phyloP scores from a whole-genome alignment of 2,113 vertebrate genomes.

The Ornithorhynchus anatinus region DNA sequence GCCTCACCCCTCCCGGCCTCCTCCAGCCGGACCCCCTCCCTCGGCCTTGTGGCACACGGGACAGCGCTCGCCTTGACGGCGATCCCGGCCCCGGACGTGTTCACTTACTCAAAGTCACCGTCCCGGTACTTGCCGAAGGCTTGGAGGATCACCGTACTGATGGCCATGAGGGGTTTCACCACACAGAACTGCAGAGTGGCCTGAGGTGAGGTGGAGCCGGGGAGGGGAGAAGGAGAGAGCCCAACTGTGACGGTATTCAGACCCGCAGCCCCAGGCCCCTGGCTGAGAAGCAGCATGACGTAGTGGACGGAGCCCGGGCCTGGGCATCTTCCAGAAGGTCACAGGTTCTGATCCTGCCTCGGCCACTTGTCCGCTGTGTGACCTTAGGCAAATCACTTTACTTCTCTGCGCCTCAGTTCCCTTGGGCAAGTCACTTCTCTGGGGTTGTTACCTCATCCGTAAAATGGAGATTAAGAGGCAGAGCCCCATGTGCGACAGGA shows the following conservation, averaged over 20 bases:
- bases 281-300: too few species aligned
- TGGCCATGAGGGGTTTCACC: conserved; percentile 93
- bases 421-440: too few species aligned
- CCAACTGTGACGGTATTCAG: not conserved
- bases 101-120: conserved; percentile 93
- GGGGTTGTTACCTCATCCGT: too few species aligned
- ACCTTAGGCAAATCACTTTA: too few species aligned
- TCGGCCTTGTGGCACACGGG: rapidly evolving
- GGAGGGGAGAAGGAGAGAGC: not conserved
- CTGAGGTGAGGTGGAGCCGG: conserved; percentile 56
- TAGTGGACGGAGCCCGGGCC: too few species aligned
- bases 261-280: not conserved
- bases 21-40: too few species aligned
- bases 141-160: conserved; percentile 91
- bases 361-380: too few species aligned
- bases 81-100: not conserved
- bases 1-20: not conserved
- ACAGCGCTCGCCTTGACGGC: not conserved
- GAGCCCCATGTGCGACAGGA: too few species aligned
- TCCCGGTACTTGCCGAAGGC: conserved; percentile 93
- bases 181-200: conserved; percentile 96
- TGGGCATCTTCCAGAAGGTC: too few species aligned
- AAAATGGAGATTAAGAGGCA: too few species aligned
- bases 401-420: too few species aligned
- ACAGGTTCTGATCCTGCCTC: too few species aligned